These are phyloP conservation scores for Antechinus stuartii DNA, from an alignment of 2,113 vertebrate genomes.

Conservation along the genomic window DNA sequence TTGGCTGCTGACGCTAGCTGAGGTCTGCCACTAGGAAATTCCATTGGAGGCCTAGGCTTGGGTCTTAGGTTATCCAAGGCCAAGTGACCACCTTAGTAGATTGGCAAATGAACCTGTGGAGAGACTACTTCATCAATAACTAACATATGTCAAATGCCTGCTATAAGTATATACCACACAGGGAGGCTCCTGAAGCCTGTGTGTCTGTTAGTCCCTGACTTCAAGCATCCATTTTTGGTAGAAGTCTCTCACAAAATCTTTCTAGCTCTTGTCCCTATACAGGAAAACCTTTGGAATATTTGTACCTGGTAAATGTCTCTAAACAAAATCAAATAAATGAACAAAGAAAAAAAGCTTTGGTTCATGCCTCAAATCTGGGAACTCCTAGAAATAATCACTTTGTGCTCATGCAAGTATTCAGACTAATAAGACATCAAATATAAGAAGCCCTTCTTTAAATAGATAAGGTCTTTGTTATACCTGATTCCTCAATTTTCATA, in stretches of 20 bases:
- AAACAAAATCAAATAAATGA: not conserved
- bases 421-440: not conserved
- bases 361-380: not conserved
- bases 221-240: not conserved
- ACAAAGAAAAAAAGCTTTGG: not conserved
- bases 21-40: not conserved
- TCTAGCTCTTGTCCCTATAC: not conserved
- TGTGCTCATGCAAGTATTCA: not conserved
- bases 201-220: not conserved
- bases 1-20: slow-evolving; percentile 28
- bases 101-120: not conserved
- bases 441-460: not conserved
- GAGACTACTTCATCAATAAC: not conserved
- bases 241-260: not conserved
- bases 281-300: not conserved
- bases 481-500: not conserved
- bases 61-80: not conserved
- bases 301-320: not conserved
- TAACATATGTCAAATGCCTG: not conserved
- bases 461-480: not conserved
- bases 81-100: not conserved
- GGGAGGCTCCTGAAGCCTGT: not conserved
- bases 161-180: not conserved
- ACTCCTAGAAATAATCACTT: not conserved
- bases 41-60: not conserved